Evolutionary conservation across 1,140 invertebrate species (phyloP), one percentile per base, ranked within the genome.

Genomic region (Antheraea pernyi): DNA sequence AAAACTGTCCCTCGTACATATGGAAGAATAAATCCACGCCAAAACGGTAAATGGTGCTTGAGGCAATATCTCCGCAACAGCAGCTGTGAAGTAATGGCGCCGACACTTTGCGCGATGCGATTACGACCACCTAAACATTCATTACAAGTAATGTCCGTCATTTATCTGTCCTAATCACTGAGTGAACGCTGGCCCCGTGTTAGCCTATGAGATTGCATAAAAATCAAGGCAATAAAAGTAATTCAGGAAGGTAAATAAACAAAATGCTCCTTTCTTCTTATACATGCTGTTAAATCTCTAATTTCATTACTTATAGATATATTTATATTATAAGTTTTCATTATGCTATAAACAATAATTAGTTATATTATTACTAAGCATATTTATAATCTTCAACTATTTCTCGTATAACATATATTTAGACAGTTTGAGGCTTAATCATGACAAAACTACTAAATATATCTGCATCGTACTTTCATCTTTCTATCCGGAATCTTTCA

Each of bases 101-200:
- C 84, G 85, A 88, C 88, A 89, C 84, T 91, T 91, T 88, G 82
- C 86, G 85, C 86, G 86, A 89, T 90, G 82, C 83, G 85, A 91
- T 91, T 91, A 91, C 89, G 88, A 85, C 85, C 88, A 83, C 81
- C 85, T 88, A 90, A 90, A 90, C 86, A 90, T 91, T 91, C 88
- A 91, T 91, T 91, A 91, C 86, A 85, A 87, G 83, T 91, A 91
- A 91, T 91, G 88, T 85, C 88, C 80, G 87, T 89, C 85, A 88
- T 91, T 91, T 89, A 91, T 89, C 85, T 86, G 80, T 81, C 82
- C 85, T 88, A 89, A 91, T 88, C 88, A 87, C 86, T 88, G 74
- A 78, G 81, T 81, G 75, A 83, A 78, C 77, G 72, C 65, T 76
- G 67, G 73, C 71, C 73, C 70, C 58, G 46, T 69, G 75, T 72